A percentile compares a stretch with the other conserved stretches of the same genome.
Evolutionary conservation across 1,140 invertebrate species (phyloP).

Genomic region (Achatina immaculata): DNA sequence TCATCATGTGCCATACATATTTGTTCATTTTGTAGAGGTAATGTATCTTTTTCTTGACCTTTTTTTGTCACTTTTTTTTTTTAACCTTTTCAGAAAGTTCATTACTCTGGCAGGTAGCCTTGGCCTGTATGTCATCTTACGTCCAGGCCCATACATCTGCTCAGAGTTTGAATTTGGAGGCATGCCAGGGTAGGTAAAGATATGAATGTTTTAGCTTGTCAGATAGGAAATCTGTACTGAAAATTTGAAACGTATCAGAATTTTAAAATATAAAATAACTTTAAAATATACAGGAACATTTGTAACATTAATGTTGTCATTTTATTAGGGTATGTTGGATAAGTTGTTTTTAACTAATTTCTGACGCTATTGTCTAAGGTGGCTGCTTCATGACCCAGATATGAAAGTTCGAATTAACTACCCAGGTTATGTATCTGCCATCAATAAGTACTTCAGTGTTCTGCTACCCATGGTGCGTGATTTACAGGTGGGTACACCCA

Average conservation of each 20-base stretch:
- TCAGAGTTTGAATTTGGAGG: conserved; percentile 84
- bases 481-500: conserved; percentile 49
- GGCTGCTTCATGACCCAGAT: conserved; percentile 72
- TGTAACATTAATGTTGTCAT: neutral
- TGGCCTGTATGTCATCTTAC: conserved; percentile 85
- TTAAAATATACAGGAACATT: neutral
- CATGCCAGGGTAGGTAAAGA: conserved; percentile 61
- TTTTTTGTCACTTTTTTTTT: neutral
- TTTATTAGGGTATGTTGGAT: neutral
- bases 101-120: conserved; percentile 80
- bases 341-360: too few species aligned
- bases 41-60: too few species aligned
- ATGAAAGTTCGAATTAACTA: conserved; percentile 74
- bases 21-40: too few species aligned
- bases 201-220: neutral
- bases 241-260: neutral
- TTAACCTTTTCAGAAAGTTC: conserved; percentile 43
- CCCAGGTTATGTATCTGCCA: conserved; percentile 70
- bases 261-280: neutral
- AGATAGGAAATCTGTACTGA: neutral
- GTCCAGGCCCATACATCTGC: conserved; percentile 95
- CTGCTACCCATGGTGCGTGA: conserved; percentile 72
- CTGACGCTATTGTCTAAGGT: conserved; percentile 45
- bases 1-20: too few species aligned
- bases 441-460: conserved; percentile 71